Percentiles rank a stretch among this genome's conserved stretches.
These are phyloP conservation scores for Rallus crepitans DNA, from an alignment of 2,797 vertebrate species.

Conservation along the genomic window DNA sequence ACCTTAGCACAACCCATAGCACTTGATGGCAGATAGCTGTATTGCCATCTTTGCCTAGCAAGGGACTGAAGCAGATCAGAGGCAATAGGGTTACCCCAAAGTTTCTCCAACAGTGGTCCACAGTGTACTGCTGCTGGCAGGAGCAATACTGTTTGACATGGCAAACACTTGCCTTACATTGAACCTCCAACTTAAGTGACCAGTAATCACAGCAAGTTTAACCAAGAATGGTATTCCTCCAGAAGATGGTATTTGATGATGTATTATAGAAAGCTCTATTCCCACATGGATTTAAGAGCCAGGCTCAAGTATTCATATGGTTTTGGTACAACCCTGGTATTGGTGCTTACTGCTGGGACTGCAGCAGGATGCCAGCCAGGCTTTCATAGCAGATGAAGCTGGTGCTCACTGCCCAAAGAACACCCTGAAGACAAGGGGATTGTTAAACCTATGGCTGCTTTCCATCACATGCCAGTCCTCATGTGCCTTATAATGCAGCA, in stretches of 20 bases:
- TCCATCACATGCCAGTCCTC: not conserved
- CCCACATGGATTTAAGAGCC: accelerated
- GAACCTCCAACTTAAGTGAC: not conserved
- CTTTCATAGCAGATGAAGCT: not conserved
- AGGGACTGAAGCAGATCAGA: not conserved
- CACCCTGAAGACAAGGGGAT: not conserved
- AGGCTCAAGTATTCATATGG: not conserved
- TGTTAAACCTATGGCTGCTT: not conserved
- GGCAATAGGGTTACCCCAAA: accelerated
- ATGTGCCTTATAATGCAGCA: not conserved
- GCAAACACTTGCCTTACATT: not conserved
- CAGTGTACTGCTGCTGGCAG: no score
- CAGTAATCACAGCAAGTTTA: not conserved
- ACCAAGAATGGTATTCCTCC: not conserved
- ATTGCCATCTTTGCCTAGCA: not conserved
- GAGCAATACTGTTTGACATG: no score
- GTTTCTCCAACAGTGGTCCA: not conserved
- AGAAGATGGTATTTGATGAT: not conserved
- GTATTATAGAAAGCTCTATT: not conserved
- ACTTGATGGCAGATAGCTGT: not conserved
- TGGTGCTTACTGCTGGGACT: not conserved
- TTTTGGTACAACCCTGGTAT: not conserved
- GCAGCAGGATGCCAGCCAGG: not conserved
- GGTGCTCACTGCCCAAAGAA: not conserved
- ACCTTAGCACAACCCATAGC: no score